Conservation (phyloP, 2,797 vertebrate genomes). For the Meda fulgida region DNA sequence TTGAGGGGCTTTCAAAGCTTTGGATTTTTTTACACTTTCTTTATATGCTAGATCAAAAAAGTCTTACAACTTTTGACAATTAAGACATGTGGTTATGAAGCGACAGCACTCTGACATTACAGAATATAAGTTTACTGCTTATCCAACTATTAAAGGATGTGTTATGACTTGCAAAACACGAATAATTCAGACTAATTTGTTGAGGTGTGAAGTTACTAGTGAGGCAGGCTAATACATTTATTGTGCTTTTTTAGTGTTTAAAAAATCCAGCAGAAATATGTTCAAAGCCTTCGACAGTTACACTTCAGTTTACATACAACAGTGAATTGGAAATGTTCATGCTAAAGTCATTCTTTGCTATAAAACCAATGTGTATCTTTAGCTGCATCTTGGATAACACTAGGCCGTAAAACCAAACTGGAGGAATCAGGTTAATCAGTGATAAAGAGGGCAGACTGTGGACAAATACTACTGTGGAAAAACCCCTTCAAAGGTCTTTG, state of each 20-base stretch:
- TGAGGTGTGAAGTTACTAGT: constrained; percentile 2
- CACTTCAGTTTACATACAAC: not conserved
- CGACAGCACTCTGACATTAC: not conserved
- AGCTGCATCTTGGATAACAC: not conserved
- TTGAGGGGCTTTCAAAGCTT: not conserved
- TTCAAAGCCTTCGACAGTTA: not conserved
- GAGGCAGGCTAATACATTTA: constrained; percentile 8
- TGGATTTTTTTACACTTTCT: not conserved
- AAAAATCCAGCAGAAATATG: not conserved
- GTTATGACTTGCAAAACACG: not conserved
- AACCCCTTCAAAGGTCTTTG: not conserved
- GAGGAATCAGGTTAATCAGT: constrained; percentile 16
- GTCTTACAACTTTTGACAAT: constrained; percentile 11
- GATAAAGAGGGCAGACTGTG: not conserved
- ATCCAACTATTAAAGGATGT: constrained; percentile 8
- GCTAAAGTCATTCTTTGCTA: not conserved
- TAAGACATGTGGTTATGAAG: constrained; percentile 28
- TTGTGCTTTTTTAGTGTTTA: not conserved
- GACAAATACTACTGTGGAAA: not conserved
- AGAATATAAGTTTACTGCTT: constrained; percentile 13
- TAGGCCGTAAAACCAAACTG: not conserved
- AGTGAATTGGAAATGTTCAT: not conserved
- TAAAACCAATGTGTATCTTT: constrained; percentile 5
- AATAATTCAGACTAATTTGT: constrained; percentile 8
- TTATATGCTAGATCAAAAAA: not conserved